Evolutionary conservation across 2,113 vertebrate genomes (phyloP).

Genomic region (Plecotus auritus): DNA sequence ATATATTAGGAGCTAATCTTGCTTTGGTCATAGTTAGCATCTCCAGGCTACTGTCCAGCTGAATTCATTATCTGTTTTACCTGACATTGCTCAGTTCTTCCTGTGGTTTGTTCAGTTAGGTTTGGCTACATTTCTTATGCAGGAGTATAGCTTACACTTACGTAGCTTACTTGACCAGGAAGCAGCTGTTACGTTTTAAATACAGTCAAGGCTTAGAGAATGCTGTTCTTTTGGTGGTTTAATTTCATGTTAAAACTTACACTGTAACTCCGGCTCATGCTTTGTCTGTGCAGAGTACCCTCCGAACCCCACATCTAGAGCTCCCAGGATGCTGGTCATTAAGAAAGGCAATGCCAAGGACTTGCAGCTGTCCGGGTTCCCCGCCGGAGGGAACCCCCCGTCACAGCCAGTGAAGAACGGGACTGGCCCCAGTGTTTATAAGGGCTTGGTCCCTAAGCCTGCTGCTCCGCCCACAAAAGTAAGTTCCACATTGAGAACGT

Average conservation of each 20-base stretch:
- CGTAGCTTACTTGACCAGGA: background rate
- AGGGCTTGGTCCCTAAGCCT: conserved; percentile 81
- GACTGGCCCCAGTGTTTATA: conserved; percentile 79
- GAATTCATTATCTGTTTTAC: background rate
- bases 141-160: background rate
- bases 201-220: background rate
- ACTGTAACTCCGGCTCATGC: conserved; percentile 41
- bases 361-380: conserved; percentile 79
- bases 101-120: background rate
- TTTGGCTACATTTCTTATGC: conserved; percentile 15
- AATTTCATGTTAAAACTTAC: conserved; percentile 9
- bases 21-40: background rate
- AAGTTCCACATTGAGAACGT: conserved; percentile 40
- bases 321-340: conserved; percentile 85
- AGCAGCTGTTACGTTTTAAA: background rate
- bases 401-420: conserved; percentile 78
- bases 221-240: background rate
- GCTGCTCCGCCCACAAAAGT: conserved; percentile 80
- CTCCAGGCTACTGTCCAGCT: background rate
- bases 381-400: conserved; percentile 74
- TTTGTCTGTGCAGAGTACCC: conserved; percentile 82
- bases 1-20: background rate
- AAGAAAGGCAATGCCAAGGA: conserved; percentile 85
- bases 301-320: conserved; percentile 84
- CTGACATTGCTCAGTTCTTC: background rate